Evolutionary conservation across 2,797 vertebrate species (phyloP).

Genomic region (Pangasius krempfi): DNA sequence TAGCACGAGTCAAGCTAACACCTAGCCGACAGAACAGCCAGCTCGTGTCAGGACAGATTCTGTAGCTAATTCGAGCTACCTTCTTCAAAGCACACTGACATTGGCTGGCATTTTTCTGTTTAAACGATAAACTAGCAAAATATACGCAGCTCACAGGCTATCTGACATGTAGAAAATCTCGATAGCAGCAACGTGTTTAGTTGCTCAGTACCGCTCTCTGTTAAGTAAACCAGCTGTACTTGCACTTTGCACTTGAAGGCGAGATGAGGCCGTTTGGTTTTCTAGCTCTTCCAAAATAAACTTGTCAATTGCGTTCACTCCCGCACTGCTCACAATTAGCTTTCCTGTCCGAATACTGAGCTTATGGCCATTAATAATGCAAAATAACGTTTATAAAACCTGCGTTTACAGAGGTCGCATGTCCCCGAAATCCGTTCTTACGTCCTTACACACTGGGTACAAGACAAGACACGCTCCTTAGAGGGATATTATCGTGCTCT

Average conservation of each 20-base stretch:
- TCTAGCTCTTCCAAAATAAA: not conserved
- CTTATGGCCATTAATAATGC: too few relatives aligned
- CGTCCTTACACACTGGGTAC: not conserved
- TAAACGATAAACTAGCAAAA: not conserved
- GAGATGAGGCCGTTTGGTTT: not conserved
- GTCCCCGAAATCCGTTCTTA: not conserved
- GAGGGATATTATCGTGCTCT: too few relatives aligned
- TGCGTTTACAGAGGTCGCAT: not conserved
- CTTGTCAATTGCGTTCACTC: not conserved
- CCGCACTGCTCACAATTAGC: not conserved
- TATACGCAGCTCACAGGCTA: not conserved
- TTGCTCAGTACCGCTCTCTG: not conserved
- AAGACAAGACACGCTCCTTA: not conserved
- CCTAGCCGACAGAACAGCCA: not conserved
- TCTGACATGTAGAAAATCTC: too few relatives aligned
- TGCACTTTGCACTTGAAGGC: conserved; percentile 13
- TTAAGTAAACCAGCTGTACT: not conserved
- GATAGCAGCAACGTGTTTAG: too few relatives aligned
- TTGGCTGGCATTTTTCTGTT: not conserved
- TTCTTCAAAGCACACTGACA: not conserved
- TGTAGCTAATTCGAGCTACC: not conserved
- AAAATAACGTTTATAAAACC: not conserved
- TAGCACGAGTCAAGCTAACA: not conserved
- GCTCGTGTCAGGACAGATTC: not conserved
- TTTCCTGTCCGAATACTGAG: not conserved